phyloP scores from a whole-genome alignment of 2,797 vertebrate species.

The Pseudochirops corinnae region DNA sequence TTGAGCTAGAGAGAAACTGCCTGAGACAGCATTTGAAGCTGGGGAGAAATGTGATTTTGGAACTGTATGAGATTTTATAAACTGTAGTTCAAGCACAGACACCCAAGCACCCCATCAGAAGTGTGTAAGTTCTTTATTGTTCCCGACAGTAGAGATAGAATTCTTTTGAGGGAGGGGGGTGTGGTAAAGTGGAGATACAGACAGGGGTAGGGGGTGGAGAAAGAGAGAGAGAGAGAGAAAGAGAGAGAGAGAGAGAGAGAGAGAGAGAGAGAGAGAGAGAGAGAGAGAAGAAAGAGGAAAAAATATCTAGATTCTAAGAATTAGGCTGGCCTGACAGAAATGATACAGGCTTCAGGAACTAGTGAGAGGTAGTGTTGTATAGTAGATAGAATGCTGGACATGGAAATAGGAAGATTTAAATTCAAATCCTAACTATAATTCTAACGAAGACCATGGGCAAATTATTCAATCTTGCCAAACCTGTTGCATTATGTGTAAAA shows the following conservation, averaged over 20 bases:
- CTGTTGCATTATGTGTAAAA: not conserved
- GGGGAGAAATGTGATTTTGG: no score
- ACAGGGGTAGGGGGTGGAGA: not conserved
- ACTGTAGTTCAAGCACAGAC: no score
- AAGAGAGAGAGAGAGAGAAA: no score
- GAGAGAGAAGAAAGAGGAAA: not conserved
- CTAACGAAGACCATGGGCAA: not conserved
- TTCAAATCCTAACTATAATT: no score
- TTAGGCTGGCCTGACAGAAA: not conserved
- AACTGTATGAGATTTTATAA: no score
- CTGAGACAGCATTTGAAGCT: no score
- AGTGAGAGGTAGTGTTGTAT: not conserved
- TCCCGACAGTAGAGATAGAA: not conserved
- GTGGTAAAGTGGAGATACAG: not conserved
- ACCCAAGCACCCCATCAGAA: no score
- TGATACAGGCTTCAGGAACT: not conserved
- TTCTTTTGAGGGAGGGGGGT: not conserved
- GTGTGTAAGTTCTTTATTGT: no score
- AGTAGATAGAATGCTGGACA: not conserved
- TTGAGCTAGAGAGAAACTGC: no score
- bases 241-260: not conserved
- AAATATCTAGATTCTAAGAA: not conserved
- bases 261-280: not conserved
- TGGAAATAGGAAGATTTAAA: not conserved
- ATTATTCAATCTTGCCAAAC: not conserved